Conservation (phyloP, 2,888 invertebrate species). For the Luperina nickerlii region DNA sequence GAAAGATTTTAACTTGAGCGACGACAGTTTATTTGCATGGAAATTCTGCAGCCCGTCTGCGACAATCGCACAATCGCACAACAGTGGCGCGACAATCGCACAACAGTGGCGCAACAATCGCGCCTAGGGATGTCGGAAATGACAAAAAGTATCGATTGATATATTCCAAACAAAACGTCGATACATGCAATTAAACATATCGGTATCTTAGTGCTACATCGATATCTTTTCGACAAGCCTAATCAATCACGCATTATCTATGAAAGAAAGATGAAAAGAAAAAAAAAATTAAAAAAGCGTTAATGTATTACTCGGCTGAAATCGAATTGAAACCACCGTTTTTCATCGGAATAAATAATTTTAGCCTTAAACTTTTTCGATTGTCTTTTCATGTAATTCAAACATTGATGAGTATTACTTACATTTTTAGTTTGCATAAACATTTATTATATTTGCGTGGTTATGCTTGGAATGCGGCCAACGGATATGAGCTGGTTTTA, state of each 20-base stretch:
- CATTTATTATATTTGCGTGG: conserved; percentile 49
- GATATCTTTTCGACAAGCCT: background rate
- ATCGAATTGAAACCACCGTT: background rate
- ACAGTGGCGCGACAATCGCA: background rate
- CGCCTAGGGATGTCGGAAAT: background rate
- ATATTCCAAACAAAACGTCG: background rate
- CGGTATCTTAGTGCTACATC: background rate
- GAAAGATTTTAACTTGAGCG: background rate
- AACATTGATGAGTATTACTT: conserved; percentile 29
- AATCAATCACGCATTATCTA: background rate
- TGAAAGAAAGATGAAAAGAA: too few relatives aligned
- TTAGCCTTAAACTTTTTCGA: background rate
- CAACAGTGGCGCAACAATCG: background rate
- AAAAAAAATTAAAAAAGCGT: too few relatives aligned
- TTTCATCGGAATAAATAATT: background rate
- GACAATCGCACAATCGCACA: background rate
- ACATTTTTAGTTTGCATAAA: conserved; percentile 54
- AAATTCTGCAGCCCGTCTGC: too few relatives aligned
- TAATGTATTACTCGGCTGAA: background rate
- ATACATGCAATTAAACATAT: background rate
- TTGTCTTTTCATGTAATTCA: background rate
- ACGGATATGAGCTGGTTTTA: conserved; percentile 24
- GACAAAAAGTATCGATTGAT: background rate
- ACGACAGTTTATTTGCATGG: background rate
- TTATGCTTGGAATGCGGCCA: conserved; percentile 61